phyloP scores from a whole-genome alignment of 2,113 vertebrate genomes.

The Lontra canadensis region DNA sequence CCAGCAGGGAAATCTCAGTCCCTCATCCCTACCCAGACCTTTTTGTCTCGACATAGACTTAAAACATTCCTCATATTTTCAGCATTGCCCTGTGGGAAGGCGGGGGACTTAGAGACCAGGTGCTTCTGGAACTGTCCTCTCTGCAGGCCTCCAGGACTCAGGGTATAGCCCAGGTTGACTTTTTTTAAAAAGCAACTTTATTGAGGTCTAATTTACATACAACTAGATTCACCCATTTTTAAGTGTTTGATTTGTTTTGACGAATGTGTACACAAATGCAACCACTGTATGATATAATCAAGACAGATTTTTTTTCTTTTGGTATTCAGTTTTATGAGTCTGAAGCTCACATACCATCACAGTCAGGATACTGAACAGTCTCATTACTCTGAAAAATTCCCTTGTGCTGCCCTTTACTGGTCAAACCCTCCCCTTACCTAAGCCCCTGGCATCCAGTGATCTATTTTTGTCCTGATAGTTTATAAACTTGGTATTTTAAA shows the following conservation, averaged over 20 bases:
- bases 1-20: background rate
- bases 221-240: conserved; percentile 2
- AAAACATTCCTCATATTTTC: background rate
- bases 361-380: background rate
- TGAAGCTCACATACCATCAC: background rate
- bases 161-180: background rate
- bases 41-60: background rate
- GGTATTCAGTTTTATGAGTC: background rate
- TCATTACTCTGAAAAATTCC: background rate
- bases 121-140: background rate
- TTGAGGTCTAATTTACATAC: background rate
- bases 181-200: background rate
- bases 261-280: background rate
- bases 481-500: background rate
- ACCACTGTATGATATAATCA: background rate
- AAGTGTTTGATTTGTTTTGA: background rate
- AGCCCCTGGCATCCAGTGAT: background rate
- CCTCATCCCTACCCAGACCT: background rate
- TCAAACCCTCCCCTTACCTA: background rate
- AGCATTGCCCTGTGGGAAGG: background rate
- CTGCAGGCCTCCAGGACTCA: background rate
- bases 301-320: background rate
- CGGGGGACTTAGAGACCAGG: background rate
- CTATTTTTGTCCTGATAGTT: background rate
- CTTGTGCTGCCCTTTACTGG: background rate